phyloP scores from a whole-genome alignment of 2,113 vertebrate genomes.

The Pteruthius melanotis region DNA sequence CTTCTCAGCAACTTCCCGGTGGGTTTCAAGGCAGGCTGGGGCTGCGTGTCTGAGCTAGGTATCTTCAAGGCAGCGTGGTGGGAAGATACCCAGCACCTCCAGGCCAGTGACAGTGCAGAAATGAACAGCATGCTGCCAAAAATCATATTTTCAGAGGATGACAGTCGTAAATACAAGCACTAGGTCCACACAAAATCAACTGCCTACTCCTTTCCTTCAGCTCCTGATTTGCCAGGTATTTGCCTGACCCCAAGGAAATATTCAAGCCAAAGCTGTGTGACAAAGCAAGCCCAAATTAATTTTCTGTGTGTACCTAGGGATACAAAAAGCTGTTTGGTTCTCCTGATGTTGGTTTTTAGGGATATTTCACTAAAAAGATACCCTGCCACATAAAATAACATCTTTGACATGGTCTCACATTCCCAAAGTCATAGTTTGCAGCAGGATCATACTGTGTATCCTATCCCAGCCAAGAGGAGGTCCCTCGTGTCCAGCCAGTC shows the following conservation, averaged over 20 bases:
- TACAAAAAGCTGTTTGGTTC: not conserved
- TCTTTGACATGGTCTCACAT: not conserved
- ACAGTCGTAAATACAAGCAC: not conserved
- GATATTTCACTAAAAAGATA: not conserved
- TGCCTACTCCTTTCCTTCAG: not conserved
- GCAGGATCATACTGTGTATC: not conserved
- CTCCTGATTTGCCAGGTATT: not conserved
- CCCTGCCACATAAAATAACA: not conserved
- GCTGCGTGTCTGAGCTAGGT: not conserved
- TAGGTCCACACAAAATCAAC: not conserved
- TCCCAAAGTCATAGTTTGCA: not conserved
- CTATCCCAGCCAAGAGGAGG: not conserved
- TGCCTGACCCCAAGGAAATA: not conserved
- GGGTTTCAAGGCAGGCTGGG: slow-evolving; percentile 6
- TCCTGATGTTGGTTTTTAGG: not conserved
- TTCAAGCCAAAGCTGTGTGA: not conserved
- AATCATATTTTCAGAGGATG: not conserved
- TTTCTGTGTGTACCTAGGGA: not conserved
- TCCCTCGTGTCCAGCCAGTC: not conserved
- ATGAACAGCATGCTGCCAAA: not conserved
- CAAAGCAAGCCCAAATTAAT: not conserved
- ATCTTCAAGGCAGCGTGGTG: not conserved
- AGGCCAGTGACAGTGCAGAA: not conserved
- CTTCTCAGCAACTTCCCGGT: not conserved
- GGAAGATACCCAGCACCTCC: not conserved